Base-by-base conservation (phyloP, 1,140 invertebrate genomes). In the Pogonomyrmex barbatus region DNA sequence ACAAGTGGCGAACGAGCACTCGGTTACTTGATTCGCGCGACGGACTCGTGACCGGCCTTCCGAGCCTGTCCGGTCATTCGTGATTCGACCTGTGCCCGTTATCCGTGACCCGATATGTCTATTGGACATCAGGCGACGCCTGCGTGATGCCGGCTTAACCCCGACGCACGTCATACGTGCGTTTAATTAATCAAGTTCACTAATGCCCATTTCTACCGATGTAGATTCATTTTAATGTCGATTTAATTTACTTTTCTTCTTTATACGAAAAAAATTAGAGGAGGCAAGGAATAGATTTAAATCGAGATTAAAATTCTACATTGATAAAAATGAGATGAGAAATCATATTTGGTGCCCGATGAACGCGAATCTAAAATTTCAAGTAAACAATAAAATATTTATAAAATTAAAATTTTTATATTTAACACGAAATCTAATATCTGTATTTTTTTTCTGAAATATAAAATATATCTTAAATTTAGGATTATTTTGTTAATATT, bases 1-100 rank as follows among this genome's bases (percentile, higher is more conserved):
- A 86, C 85, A 73, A 86, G 78, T 83, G 76, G 75, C 63, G 76
- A 79, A 81, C 50, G 73, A 63, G 52, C 84, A 67, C 60, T 83
- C 78, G 78, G 45, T 86, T 86, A 86, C 84, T 73, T 73, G 85
- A 70, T 86, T 86, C 85, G 54, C 50, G 24, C 85, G 52, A 82
- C 78, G n/a, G 33, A 83, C 70, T 75, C 85, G 85, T 86, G 85
- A 86, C 85, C 36, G 36, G 85, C 60, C 39, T 86, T 82, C 50
- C 67, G n/a, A 73, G 8, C 39, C 24, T n/a, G 50, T 30, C 6
- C 14, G 78, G 65, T 63, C 58, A 85, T 85, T 54, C 47, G 47
- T 67, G 36, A 85, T 85, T 85, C 73, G 82, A 78, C 73, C 58
- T 68, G 62, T 42, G 60, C 54, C 50, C 75, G 71, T 62, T 85